These are phyloP conservation scores for Sturnus vulgaris DNA, from an alignment of 2,113 vertebrate genomes.

Conservation along the genomic window DNA sequence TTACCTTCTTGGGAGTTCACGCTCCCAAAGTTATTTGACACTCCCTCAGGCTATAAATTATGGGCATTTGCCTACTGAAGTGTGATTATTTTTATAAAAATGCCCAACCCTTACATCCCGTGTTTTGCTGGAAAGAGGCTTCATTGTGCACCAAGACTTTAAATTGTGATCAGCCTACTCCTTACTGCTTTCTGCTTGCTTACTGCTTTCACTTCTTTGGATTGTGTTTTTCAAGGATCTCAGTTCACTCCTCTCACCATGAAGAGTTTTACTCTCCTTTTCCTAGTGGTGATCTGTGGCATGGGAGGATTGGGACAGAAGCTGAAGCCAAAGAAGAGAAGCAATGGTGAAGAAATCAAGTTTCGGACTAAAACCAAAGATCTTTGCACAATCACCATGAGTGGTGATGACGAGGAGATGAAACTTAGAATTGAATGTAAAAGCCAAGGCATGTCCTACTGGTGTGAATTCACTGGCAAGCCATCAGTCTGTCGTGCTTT, in stretches of 20 bases:
- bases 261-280: slow-evolving; percentile 62
- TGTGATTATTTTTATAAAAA: slow-evolving; percentile 8
- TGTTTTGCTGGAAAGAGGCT: slow-evolving; percentile 34
- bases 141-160: slow-evolving; percentile 67
- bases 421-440: slow-evolving; percentile 73
- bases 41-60: slow-evolving; percentile 53
- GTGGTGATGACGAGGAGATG: slow-evolving; percentile 61
- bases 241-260: slow-evolving; percentile 49
- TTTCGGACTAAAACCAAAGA: slow-evolving; percentile 78
- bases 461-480: slow-evolving; percentile 80
- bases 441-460: slow-evolving; percentile 65
- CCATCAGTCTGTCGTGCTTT: slow-evolving; percentile 75
- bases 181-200: background rate
- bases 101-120: background rate
- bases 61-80: slow-evolving; percentile 4
- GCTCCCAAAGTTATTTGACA: background rate
- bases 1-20: slow-evolving; percentile 36
- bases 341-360: slow-evolving; percentile 69
- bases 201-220: background rate
- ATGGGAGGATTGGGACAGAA: slow-evolving; percentile 65
- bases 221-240: background rate
- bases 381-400: slow-evolving; percentile 70
- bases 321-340: slow-evolving; percentile 64
- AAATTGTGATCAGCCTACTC: slow-evolving; percentile 63
- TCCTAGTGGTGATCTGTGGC: slow-evolving; percentile 67